Conservation (phyloP, 2,113 vertebrate genomes). For the Ptychochromis oligacanthus region DNA sequence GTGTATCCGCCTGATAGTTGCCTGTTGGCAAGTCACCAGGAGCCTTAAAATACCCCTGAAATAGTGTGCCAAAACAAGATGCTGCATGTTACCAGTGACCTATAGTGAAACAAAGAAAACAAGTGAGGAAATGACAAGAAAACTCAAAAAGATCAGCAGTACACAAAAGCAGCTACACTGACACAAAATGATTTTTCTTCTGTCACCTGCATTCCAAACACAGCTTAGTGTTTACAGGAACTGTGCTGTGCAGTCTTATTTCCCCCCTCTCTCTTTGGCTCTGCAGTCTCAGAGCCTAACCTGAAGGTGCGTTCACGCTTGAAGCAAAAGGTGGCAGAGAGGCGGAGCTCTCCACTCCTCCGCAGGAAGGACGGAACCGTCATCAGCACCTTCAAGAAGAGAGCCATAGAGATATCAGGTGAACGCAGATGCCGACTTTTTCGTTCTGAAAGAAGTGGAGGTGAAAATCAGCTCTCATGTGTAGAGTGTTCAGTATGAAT, state of each 20-base stretch:
- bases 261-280: conserved; percentile 42
- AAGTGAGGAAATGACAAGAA: neutral
- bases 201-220: neutral
- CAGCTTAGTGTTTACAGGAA: neutral
- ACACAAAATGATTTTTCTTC: neutral
- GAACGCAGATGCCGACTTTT: neutral
- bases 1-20: neutral
- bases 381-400: conserved; percentile 94
- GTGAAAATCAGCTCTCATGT: neutral
- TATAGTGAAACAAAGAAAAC: neutral
- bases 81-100: neutral
- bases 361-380: conserved; percentile 92
- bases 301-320: conserved; percentile 95
- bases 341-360: conserved; percentile 92
- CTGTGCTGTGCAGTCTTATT: conserved; percentile 22
- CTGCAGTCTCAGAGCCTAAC: conserved; percentile 93
- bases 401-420: conserved; percentile 83
- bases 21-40: conserved; percentile 27
- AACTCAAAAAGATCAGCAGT: neutral
- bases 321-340: conserved; percentile 96
- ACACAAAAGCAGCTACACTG: neutral
- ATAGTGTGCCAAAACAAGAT: neutral
- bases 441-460: neutral
- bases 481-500: neutral
- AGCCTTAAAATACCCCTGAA: conserved; percentile 4